These are phyloP conservation scores for Vombatus ursinus DNA, from an alignment of 2,113 vertebrate species.

Conservation along the genomic window DNA sequence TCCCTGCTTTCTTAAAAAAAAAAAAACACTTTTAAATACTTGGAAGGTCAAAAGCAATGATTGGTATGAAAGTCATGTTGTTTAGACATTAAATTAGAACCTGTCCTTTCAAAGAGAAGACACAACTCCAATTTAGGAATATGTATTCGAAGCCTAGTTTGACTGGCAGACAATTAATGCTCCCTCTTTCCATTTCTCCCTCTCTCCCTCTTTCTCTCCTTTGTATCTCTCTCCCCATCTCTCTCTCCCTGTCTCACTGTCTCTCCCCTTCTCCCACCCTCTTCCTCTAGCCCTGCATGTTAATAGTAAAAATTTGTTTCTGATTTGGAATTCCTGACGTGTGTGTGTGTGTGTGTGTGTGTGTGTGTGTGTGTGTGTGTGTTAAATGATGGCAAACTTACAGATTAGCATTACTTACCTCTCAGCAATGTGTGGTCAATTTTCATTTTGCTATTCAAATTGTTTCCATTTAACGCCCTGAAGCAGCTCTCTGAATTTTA, in stretches of 20 bases:
- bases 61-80: not conserved
- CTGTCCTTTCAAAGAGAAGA: slow-evolving; percentile 32
- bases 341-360: too few species aligned
- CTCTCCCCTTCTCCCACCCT: not conserved
- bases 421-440: not conserved
- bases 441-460: slow-evolving; percentile 33
- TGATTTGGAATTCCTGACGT: not conserved
- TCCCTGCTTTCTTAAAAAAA: not conserved
- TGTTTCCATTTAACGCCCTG: slow-evolving; percentile 6
- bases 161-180: not conserved
- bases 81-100: slow-evolving; percentile 39
- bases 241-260: too few species aligned
- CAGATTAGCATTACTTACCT: slow-evolving; percentile 16
- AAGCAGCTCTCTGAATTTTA: not conserved
- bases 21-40: slow-evolving; percentile 21
- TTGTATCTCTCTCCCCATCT: too few species aligned
- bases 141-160: not conserved
- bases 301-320: not conserved
- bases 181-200: not conserved
- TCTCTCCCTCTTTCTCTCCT: not conserved
- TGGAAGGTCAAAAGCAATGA: not conserved
- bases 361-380: not conserved
- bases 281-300: not conserved
- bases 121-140: slow-evolving; percentile 6
- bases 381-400: not conserved